These are phyloP conservation scores for Triplophysa tibetana DNA, from an alignment of 2,113 vertebrate genomes.

Conservation along the genomic window DNA sequence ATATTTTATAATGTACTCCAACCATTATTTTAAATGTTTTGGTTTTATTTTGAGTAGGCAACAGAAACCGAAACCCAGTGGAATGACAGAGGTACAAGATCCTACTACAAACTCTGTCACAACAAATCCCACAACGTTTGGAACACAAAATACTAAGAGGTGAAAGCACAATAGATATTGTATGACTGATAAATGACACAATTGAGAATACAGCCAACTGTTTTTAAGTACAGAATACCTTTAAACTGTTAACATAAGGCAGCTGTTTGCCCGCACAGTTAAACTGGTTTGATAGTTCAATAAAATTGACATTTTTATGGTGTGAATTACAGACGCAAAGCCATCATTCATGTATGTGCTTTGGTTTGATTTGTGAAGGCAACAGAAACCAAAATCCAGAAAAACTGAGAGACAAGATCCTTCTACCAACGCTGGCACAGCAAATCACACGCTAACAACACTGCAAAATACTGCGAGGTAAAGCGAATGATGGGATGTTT, in stretches of 20 bases:
- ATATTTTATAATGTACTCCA: background rate
- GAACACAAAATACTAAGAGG: background rate
- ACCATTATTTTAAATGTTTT: background rate
- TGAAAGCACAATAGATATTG: background rate
- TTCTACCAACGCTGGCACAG: background rate
- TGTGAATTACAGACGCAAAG: no score
- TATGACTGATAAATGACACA: no score
- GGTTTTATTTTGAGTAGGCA: constrained; percentile 14
- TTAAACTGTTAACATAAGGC: no score
- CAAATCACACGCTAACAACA: background rate
- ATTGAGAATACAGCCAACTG: background rate
- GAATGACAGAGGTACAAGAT: background rate
- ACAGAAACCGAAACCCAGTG: constrained; percentile 2
- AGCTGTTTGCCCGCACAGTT: no score
- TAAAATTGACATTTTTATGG: no score
- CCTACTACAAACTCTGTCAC: background rate
- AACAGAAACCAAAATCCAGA: background rate
- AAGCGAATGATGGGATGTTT: no score
- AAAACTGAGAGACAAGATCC: background rate
- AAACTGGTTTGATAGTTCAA: no score
- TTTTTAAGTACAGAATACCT: no score
- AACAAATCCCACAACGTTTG: background rate
- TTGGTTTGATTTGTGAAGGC: constrained; percentile 19
- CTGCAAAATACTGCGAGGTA: background rate
- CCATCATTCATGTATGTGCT: background rate